Conservation (phyloP, 2,888 invertebrate species). For the Macaria liturata region DNA sequence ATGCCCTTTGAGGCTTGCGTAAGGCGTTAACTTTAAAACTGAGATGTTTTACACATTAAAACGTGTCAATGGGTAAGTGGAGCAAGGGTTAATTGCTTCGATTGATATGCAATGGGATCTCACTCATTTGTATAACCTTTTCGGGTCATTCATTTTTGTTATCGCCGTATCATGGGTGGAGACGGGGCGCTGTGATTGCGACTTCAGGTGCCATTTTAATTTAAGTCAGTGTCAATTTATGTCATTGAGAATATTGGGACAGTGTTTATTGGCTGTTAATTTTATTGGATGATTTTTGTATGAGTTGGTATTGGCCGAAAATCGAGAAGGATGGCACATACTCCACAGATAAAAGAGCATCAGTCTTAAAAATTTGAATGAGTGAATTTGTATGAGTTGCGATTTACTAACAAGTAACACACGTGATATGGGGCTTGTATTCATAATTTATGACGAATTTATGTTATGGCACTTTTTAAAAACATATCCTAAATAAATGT, state of each 20-base stretch:
- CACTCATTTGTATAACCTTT: constrained; percentile 36
- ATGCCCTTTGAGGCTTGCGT: constrained; percentile 66
- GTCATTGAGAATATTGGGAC: neutral
- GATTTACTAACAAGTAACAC: no score
- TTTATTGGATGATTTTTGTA: no score
- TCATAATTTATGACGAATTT: no score
- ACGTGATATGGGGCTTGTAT: no score
- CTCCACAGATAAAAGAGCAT: no score
- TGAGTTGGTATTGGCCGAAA: no score
- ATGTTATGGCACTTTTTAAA: no score
- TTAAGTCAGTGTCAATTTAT: constrained; percentile 6
- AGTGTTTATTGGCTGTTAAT: neutral
- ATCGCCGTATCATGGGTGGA: constrained; percentile 17
- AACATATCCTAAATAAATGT: no score
- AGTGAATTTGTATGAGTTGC: no score
- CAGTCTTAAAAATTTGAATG: no score
- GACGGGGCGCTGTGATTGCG: constrained; percentile 8
- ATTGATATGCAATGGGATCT: constrained; percentile 62
- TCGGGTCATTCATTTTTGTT: constrained; percentile 20
- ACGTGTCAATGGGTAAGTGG: constrained; percentile 71
- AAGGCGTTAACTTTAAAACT: constrained; percentile 56
- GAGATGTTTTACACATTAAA: constrained; percentile 66
- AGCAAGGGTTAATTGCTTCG: constrained; percentile 63
- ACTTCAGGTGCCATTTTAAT: constrained; percentile 13
- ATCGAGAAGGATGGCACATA: no score